Evolutionary conservation across 2,797 vertebrate genomes (phyloP), one percentile per base, ranked within the genome.

Genomic region (Threskiornis aethiopicus): DNA sequence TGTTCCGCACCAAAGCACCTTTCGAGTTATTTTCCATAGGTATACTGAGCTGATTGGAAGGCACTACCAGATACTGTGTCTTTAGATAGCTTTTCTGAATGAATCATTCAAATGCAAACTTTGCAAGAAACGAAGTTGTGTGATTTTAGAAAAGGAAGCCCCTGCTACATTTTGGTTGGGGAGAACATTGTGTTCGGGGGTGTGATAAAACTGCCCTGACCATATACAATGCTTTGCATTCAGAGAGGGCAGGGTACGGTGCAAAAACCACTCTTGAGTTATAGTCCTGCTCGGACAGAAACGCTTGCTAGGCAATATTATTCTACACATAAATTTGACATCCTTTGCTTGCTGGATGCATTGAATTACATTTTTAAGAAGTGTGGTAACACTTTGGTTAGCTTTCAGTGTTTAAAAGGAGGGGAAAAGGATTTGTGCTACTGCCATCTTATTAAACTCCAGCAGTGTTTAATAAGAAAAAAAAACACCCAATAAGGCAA

Each of bases 1-100:
- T 97, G 71, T 93, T 93, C 96, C 82, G 93, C 72, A 96, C 90
- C 97, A 97, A 97, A 98, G 94, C 94, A 97, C 71, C 51, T 97
- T 96, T 94, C 22, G 13, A 91, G 80, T 96, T 96, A 82, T 69
- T 93, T 96, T 96, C 89, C 89, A 28, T 86, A 85, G 80, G 70
- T 92, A 96, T 94, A 97, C 95, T 95, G 93, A 94, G 75, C 70
- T 88, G 59, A 95, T 86, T 79, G 44, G 90, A 95, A 96, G 87
- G 73, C 39, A 73, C 58, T 78, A 57, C 16, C 65, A 90, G 77
- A 65, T 89, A 81, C 87, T 91, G 62, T 82, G 87, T 91, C 90
- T 95, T 96, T 89, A 84, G 83, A 69, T 61, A 59, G 70, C 70
- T 96, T 96, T 86, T 91, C 78, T 52, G 71, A 96, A 84, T 91